Evolutionary conservation across 1,140 invertebrate species (phyloP).

Genomic region (Ladona fulva): DNA sequence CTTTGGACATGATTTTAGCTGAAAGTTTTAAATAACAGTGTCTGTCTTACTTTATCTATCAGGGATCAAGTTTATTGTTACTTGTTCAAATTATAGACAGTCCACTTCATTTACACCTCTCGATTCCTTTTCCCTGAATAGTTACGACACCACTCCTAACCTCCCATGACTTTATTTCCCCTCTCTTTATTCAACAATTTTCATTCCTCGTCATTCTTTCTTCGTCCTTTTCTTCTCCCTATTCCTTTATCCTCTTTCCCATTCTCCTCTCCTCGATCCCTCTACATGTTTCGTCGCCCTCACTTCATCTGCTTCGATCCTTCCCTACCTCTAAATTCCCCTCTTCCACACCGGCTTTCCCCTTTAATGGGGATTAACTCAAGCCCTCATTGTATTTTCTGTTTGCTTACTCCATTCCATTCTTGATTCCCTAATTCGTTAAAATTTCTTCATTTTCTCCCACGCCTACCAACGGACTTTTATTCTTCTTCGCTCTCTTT

Average conservation of each 20-base stretch:
- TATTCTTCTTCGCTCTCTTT: neutral
- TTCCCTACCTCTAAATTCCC: neutral
- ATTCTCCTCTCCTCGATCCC: neutral
- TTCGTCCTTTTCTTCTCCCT: neutral
- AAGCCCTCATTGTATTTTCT: neutral
- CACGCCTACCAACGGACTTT: no score
- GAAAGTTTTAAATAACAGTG: no score
- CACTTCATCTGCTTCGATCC: neutral
- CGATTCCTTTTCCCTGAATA: no score
- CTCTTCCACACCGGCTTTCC: neutral
- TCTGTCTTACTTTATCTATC: no score
- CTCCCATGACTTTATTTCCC: neutral
- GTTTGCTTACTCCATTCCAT: neutral
- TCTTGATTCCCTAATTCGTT: neutral
- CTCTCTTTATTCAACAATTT: neutral
- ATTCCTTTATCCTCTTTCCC: neutral
- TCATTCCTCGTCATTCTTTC: neutral
- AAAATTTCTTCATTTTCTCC: neutral
- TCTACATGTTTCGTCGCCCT: neutral
- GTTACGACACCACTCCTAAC: no score
- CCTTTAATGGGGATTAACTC: conserved; percentile 5
- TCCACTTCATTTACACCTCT: no score
- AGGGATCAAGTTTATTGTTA: no score
- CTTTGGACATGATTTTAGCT: no score
- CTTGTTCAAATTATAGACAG: no score